Percentiles rank a stretch among this genome's conserved stretches.
Conservation (phyloP, 2,888 invertebrate species). For the Pherbina coryleti region DNA sequence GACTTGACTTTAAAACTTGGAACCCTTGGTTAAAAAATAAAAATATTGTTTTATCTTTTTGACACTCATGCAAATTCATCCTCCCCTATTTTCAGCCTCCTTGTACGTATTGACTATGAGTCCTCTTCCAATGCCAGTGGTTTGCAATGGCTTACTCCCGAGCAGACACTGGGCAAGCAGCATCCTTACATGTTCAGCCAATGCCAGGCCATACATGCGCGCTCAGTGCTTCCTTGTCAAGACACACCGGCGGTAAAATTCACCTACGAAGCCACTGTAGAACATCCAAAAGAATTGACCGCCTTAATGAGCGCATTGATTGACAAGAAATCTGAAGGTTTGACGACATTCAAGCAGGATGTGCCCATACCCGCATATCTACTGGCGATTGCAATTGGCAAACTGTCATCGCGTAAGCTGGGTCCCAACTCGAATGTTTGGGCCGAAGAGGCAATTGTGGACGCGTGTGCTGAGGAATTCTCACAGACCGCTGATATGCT, state of each 20-base stretch:
- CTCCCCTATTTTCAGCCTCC: constrained; percentile 54
- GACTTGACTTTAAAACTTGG: too few relatives aligned
- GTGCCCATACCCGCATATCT: constrained; percentile 92
- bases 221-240: constrained; percentile 92
- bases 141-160: constrained; percentile 88
- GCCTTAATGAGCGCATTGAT: constrained; percentile 91
- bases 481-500: constrained; percentile 87
- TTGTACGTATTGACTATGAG: constrained; percentile 77
- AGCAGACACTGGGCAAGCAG: constrained; percentile 88
- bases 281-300: constrained; percentile 80
- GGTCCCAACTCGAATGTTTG: constrained; percentile 88
- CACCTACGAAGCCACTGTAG: constrained; percentile 82
- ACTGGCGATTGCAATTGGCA: constrained; percentile 90
- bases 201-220: constrained; percentile 89
- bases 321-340: constrained; percentile 66
- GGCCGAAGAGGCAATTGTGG: constrained; percentile 88
- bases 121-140: constrained; percentile 85
- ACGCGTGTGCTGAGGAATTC: constrained; percentile 89
- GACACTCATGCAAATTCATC: too few relatives aligned
- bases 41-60: too few relatives aligned
- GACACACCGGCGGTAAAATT: constrained; percentile 92
- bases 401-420: constrained; percentile 79
- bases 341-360: constrained; percentile 77
- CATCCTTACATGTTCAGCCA: constrained; percentile 90
- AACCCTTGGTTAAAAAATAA: too few relatives aligned